Evolutionary conservation across 2,888 invertebrate genomes (phyloP).

Genomic region (Drosophila lutescens): DNA sequence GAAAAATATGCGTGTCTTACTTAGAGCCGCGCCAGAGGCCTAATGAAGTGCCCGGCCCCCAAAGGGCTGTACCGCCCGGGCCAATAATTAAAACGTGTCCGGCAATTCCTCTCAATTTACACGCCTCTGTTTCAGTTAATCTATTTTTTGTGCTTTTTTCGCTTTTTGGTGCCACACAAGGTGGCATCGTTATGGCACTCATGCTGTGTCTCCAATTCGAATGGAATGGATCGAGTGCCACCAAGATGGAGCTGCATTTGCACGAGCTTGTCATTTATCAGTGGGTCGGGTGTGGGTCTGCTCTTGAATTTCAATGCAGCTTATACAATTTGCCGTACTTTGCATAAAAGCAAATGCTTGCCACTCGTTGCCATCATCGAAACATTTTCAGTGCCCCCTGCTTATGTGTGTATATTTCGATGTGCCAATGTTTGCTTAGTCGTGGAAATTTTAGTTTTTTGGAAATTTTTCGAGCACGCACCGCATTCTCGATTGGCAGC

Average conservation of each 20-base stretch:
- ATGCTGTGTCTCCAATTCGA: conserved; percentile 21
- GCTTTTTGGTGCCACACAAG: conserved; percentile 5
- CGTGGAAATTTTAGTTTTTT: conserved; percentile 23
- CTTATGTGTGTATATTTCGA: conserved; percentile 18
- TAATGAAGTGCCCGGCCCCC: conserved; percentile 45
- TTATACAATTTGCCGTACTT: conserved; percentile 62
- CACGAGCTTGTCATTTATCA: conserved; percentile 54
- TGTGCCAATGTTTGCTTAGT: conserved; percentile 50
- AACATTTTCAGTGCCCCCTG: conserved; percentile 26
- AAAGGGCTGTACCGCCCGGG: conserved; percentile 8
- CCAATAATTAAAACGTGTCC: conserved; percentile 38
- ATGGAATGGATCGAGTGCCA: background rate
- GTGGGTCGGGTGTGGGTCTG: conserved; percentile 36
- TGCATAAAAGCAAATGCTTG: conserved; percentile 62
- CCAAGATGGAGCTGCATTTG: conserved; percentile 29
- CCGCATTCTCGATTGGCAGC: conserved; percentile 52
- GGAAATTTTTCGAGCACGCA: conserved; percentile 20
- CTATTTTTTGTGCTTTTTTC: background rate
- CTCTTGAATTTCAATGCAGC: conserved; percentile 50
- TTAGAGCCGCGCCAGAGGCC: conserved; percentile 36
- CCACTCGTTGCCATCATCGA: conserved; percentile 36
- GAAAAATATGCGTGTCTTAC: conserved; percentile 70
- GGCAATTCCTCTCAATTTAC: conserved; percentile 31
- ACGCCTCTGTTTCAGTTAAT: conserved; percentile 16
- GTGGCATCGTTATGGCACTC: conserved; percentile 17